Conservation (phyloP, 1,140 invertebrate species). For the Hydropsyche tenuis region DNA sequence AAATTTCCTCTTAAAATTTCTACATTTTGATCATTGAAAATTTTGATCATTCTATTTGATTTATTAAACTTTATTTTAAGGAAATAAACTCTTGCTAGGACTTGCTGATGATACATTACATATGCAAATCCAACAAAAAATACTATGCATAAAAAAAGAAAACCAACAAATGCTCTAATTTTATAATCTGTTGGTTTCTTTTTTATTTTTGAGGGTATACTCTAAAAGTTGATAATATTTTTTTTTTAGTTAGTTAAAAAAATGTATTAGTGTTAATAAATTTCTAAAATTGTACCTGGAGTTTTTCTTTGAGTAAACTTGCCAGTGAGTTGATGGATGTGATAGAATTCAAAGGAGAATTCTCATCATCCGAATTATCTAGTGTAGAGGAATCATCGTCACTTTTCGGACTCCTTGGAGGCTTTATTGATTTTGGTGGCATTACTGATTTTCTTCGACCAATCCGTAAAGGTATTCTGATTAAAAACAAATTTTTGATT, state of each 20-base stretch:
- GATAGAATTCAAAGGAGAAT: slow-evolving; percentile 74
- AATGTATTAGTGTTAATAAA: no score
- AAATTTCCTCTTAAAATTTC: slow-evolving; percentile 76
- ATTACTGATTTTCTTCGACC: slow-evolving; percentile 59
- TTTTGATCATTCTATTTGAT: slow-evolving; percentile 74
- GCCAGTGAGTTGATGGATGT: slow-evolving; percentile 84
- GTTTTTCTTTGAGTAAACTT: slow-evolving; percentile 80
- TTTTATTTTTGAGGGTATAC: slow-evolving; percentile 64
- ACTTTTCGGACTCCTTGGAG: slow-evolving; percentile 53
- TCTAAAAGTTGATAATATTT: slow-evolving; percentile 55
- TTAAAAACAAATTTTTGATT: slow-evolving; percentile 36
- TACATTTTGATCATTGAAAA: slow-evolving; percentile 72
- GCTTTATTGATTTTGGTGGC: slow-evolving; percentile 58
- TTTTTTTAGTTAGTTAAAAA: neutral
- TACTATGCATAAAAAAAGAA: slow-evolving; percentile 80
- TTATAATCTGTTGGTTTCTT: slow-evolving; percentile 76
- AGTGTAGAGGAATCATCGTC: slow-evolving; percentile 55
- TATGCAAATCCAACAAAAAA: slow-evolving; percentile 84
- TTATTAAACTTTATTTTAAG: slow-evolving; percentile 84
- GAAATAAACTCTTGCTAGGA: slow-evolving; percentile 81
- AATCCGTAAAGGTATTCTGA: slow-evolving; percentile 55
- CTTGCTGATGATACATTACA: slow-evolving; percentile 81
- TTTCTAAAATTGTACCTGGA: slow-evolving; percentile 66
- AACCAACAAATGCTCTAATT: slow-evolving; percentile 77
- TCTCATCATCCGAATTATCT: slow-evolving; percentile 58